Conservation (phyloP, 2,113 vertebrate genomes). For the Oostethus manadensis region DNA sequence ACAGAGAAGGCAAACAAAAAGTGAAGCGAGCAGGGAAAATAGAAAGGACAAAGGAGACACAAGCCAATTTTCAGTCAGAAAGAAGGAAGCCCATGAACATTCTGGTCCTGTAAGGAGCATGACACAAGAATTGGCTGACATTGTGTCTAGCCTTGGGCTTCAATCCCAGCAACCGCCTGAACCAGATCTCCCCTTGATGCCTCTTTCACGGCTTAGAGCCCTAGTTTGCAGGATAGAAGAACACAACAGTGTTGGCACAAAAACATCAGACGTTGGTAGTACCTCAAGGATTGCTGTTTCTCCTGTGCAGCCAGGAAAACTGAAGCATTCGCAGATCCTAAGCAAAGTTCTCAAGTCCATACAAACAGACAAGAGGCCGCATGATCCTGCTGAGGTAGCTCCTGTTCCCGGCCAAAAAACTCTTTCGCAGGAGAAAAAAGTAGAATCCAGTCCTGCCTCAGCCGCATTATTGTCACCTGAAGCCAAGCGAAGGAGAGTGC, state of each 20-base stretch:
- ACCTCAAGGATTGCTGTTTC: constrained; percentile 10
- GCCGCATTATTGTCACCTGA: constrained; percentile 38
- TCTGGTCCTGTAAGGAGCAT: constrained; percentile 35
- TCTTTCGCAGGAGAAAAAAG: constrained; percentile 11
- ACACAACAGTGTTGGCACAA: constrained; percentile 7
- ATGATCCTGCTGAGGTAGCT: constrained; percentile 3
- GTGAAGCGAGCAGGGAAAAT: constrained; percentile 2
- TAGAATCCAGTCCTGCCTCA: constrained; percentile 16
- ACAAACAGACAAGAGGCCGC: constrained; percentile 42
- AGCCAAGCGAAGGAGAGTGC: constrained; percentile 58
- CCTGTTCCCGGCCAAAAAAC: background rate
- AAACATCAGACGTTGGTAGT: constrained; percentile 7
- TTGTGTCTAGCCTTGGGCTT: constrained; percentile 42
- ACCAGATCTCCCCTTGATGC: constrained; percentile 19
- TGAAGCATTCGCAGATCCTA: constrained; percentile 52
- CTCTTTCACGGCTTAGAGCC: constrained; percentile 50
- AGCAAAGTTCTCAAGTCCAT: constrained; percentile 71
- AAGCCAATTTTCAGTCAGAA: constrained; percentile 9
- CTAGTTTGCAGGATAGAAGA: constrained; percentile 23
- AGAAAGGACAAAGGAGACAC: constrained; percentile 1
- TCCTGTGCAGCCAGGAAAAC: constrained; percentile 28
- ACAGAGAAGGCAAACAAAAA: background rate
- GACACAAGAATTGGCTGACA: constrained; percentile 60
- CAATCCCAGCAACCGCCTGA: background rate
- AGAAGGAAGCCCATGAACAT: background rate